Conservation (phyloP, 2,797 vertebrate genomes). For the Cossypha caffra region DNA sequence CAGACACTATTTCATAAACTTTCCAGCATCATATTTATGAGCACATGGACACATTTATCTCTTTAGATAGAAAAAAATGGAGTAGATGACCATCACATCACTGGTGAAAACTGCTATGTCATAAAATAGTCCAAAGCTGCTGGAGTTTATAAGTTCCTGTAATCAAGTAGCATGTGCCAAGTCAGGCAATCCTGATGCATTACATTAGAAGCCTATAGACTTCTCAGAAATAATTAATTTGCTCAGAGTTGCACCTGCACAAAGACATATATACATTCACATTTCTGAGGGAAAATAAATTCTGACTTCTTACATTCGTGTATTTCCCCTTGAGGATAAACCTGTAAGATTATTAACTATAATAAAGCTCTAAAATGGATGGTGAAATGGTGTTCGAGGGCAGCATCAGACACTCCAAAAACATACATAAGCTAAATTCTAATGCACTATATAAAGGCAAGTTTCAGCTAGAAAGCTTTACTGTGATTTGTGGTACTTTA, state of each 20-base stretch:
- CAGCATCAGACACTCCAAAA: constrained; percentile 24
- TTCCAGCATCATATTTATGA: background rate
- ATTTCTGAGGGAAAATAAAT: constrained; percentile 11
- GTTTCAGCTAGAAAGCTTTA: constrained; percentile 50
- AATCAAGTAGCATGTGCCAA: background rate
- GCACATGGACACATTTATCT: background rate
- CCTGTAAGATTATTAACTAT: constrained; percentile 16
- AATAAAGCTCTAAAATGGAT: constrained; percentile 43
- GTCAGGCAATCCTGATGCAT: background rate
- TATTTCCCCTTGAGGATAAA: constrained; percentile 21
- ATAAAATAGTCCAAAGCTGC: constrained; percentile 1
- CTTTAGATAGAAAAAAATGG: background rate
- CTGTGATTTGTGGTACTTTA: constrained; percentile 52
- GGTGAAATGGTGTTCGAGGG: constrained; percentile 33
- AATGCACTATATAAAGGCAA: constrained; percentile 22
- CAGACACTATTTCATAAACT: background rate
- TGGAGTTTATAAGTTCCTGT: background rate
- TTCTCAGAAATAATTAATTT: constrained; percentile 14
- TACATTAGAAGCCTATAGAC: background rate
- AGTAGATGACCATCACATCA: background rate
- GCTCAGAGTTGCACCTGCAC: background rate
- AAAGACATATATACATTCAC: background rate
- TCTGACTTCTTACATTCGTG: background rate
- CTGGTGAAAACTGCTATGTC: background rate
- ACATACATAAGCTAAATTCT: constrained; percentile 27